A percentile compares a stretch with the other conserved stretches of the same genome.
These are phyloP conservation scores for Crossocerus cetratus DNA, from an alignment of 2,888 invertebrate species.

Conservation along the genomic window DNA sequence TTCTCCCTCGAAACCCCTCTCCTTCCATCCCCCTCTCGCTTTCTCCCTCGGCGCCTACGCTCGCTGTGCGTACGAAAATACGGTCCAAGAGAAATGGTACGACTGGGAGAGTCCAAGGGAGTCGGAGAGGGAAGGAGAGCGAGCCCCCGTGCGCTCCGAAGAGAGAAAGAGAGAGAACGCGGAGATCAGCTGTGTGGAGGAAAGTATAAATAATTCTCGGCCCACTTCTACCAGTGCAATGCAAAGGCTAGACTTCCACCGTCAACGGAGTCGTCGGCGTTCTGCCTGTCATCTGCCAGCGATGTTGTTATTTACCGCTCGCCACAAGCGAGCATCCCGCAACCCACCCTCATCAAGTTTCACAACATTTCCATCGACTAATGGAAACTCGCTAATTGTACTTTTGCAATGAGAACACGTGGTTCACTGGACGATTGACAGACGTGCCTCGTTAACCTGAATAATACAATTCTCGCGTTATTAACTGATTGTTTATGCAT, in stretches of 20 bases:
- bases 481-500: too few relatives aligned
- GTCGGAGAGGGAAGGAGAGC: too few relatives aligned
- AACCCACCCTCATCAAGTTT: background rate
- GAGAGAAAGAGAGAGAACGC: conserved; percentile 17
- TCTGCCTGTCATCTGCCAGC: background rate
- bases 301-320: conserved; percentile 33
- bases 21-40: conserved; percentile 11
- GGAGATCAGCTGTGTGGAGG: conserved; percentile 58
- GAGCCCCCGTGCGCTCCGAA: too few relatives aligned
- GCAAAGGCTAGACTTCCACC: conserved; percentile 26
- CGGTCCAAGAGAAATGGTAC: conserved; percentile 46
- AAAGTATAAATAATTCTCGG: conserved; percentile 61
- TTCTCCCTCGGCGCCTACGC: conserved; percentile 6
- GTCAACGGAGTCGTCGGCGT: conserved; percentile 17
- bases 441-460: background rate
- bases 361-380: conserved; percentile 22
- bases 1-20: conserved; percentile 12
- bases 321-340: conserved; percentile 29
- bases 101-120: too few relatives aligned
- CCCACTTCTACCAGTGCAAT: conserved; percentile 52
- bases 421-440: background rate
- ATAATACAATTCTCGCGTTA: too few relatives aligned
- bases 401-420: background rate
- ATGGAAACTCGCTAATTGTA: conserved; percentile 22
- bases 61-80: conserved; percentile 51